Conservation (phyloP, 2,797 vertebrate genomes). For the Glyptemys insculpta region DNA sequence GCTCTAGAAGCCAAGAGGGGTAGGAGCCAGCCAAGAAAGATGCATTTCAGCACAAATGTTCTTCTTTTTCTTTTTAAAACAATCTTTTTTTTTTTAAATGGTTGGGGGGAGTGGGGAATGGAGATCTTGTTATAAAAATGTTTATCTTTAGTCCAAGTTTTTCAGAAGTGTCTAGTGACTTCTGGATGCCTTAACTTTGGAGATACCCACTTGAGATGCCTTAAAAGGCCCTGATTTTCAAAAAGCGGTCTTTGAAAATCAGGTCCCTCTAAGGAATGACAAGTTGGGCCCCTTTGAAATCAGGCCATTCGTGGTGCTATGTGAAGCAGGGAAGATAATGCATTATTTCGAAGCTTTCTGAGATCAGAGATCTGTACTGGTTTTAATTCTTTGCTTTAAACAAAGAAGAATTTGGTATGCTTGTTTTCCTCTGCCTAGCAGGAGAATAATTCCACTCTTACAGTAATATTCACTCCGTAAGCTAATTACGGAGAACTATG, state of each 20-base stretch:
- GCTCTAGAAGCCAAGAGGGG: background rate
- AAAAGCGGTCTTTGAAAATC: background rate
- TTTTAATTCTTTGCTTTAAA: background rate
- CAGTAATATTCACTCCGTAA: background rate
- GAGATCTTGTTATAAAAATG: conserved; percentile 19
- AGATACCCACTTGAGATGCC: background rate
- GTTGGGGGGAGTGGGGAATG: background rate
- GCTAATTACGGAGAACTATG: background rate
- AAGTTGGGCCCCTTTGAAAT: background rate
- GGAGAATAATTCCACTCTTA: background rate
- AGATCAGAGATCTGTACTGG: accelerated
- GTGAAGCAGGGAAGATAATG: accelerated
- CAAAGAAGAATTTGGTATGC: background rate
- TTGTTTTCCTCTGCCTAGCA: background rate
- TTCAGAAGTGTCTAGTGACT: accelerated
- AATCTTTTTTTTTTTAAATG: background rate
- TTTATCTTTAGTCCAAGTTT: background rate
- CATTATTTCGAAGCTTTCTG: background rate
- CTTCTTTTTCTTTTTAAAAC: background rate
- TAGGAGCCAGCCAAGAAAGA: background rate
- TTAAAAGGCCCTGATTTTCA: background rate
- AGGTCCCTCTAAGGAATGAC: background rate
- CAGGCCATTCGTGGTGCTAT: background rate
- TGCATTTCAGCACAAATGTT: background rate
- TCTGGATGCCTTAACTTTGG: background rate